A percentile compares a stretch with the other conserved stretches of the same genome.
These are phyloP conservation scores for Malachius bipustulatus DNA, from an alignment of 2,888 invertebrate genomes.

Conservation along the genomic window DNA sequence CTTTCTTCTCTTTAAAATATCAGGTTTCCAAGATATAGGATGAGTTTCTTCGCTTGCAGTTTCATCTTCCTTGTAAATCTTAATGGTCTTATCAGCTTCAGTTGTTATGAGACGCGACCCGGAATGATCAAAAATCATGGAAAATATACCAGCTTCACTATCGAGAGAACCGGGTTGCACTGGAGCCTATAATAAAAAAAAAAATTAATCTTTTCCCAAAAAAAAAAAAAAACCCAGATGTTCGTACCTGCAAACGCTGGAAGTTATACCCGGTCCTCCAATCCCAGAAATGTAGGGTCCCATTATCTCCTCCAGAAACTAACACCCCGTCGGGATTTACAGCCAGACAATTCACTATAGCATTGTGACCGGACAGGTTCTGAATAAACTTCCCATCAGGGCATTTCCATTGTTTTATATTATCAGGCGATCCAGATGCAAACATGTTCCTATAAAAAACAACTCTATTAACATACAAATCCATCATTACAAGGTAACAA, in stretches of 20 bases:
- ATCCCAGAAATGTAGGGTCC: constrained; percentile 95
- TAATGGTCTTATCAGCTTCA: constrained; percentile 98
- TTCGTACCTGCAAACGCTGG: constrained; percentile 72
- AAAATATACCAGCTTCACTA: constrained; percentile 95
- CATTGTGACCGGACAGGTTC: constrained; percentile 92
- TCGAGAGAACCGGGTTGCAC: constrained; percentile 99
- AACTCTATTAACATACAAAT: not conserved
- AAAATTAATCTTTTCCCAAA: no score
- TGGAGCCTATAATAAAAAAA: constrained; percentile 51
- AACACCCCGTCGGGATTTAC: constrained; percentile 91
- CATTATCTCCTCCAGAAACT: constrained; percentile 97
- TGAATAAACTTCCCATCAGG: constrained; percentile 96
- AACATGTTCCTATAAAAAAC: constrained; percentile 63
- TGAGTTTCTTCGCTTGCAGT: constrained; percentile 91
- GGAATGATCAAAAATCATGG: constrained; percentile 91
- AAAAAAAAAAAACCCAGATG: no score
- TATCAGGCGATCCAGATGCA: constrained; percentile 95
- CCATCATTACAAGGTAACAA: constrained; percentile 4
- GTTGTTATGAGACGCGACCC: constrained; percentile 89
- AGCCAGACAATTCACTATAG: constrained; percentile 93
- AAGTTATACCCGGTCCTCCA: constrained; percentile 99
- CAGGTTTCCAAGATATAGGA: constrained; percentile 96
- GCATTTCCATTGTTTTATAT: constrained; percentile 98
- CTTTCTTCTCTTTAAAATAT: constrained; percentile 83
- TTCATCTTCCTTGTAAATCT: constrained; percentile 96